Base-by-base conservation (phyloP, 1,140 invertebrate genomes). In the Spodoptera litura region DNA sequence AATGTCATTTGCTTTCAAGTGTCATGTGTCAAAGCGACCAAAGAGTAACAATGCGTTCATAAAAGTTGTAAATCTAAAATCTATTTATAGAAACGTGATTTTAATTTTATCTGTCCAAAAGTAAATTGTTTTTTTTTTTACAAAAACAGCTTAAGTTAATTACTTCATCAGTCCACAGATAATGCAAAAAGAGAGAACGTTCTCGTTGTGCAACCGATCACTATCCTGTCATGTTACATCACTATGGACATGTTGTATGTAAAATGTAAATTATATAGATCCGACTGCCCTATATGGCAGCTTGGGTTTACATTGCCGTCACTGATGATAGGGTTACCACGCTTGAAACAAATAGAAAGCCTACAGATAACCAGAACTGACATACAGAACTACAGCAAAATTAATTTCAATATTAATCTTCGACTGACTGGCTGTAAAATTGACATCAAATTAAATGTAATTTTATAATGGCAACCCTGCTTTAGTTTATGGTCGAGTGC, bases 261-360 rank as follows among this genome's bases (percentile, higher is more conserved):
- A 75, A 75, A 62, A 62, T 75, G 73, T 35, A 62, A 75, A 75
- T 75, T 75, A 62, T 35, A 75, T 62, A 53, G 73, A 75, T 62
- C 73, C 59, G 53, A 53, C 73, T 15, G n/a, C 59, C 25, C 35
- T 35, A 75, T 52, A 75, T 64, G 73, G 73, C 44, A 20, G 15
- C 44, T 27, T 27, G 13, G 53, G 25, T 62, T 75, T 52, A 64
- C 49, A 20, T 75, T 44, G 52, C 73, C 38, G 49, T n/a, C 59
- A 64, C 15, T 62, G 59, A 49, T 52, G 25, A 6, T 25, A 62
- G 58, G 72, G 72, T 53, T 62, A 59, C 8, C 11, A 49, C 31
- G 35, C 6, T 52, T 25, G 11, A 10, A 31, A 44, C 20, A 38
- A 11, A 56, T 13, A 71, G 55, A 35, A 71, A 53, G 49, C 1